Conservation (phyloP, 2,113 vertebrate species). For the Hippocampus abdominalis region DNA sequence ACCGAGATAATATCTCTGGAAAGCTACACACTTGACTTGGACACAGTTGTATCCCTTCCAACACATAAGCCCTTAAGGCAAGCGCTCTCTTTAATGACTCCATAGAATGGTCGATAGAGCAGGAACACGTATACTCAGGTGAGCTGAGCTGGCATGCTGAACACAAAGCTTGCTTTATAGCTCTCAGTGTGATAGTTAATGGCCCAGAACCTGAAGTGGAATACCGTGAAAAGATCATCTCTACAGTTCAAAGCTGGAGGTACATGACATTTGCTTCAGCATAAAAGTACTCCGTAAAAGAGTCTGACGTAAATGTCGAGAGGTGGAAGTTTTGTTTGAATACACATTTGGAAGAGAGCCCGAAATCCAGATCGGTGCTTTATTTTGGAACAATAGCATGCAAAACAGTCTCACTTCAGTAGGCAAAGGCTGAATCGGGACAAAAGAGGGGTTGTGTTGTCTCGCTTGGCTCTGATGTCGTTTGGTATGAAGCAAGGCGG, state of each 20-base stretch:
- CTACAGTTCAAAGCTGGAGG: slow-evolving; percentile 14
- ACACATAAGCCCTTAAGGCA: slow-evolving; percentile 27
- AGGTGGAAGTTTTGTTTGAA: background rate
- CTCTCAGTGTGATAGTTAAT: slow-evolving; percentile 46
- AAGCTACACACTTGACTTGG: slow-evolving; percentile 31
- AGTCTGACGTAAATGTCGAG: background rate
- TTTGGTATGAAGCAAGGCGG: slow-evolving; percentile 20
- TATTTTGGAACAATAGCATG: background rate
- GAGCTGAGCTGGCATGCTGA: slow-evolving; percentile 50
- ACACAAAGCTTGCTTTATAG: slow-evolving; percentile 37
- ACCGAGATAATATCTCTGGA: slow-evolving; percentile 41
- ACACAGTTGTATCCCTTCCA: slow-evolving; percentile 38
- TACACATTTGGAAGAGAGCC: background rate
- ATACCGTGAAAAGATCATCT: slow-evolving; percentile 28
- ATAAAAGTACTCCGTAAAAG: background rate
- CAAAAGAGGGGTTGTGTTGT: slow-evolving; percentile 17
- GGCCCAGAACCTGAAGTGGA: slow-evolving; percentile 36
- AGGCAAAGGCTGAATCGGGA: slow-evolving; percentile 23
- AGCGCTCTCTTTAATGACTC: slow-evolving; percentile 51
- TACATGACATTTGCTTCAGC: slow-evolving; percentile 10
- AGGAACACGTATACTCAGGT: slow-evolving; percentile 52
- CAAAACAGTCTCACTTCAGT: slow-evolving; percentile 17
- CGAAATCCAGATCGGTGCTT: background rate
- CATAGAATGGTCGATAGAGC: slow-evolving; percentile 59
- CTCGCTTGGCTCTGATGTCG: slow-evolving; percentile 23